Evolutionary conservation across 2,797 vertebrate genomes (phyloP).

Genomic region (Neopelma chrysocephalum): DNA sequence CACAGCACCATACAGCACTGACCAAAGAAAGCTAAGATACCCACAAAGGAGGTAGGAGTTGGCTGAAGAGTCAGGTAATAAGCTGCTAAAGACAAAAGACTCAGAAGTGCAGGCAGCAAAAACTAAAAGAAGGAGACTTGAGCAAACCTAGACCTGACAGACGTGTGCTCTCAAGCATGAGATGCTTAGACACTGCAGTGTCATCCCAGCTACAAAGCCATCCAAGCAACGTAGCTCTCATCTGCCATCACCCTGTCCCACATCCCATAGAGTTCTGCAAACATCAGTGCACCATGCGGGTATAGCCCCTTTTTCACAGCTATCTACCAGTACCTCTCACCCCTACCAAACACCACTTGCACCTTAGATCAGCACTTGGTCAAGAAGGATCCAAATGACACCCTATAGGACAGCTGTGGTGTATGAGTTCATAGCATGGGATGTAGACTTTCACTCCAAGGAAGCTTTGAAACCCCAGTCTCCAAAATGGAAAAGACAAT

Average conservation of each 20-base stretch:
- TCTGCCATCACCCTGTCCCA: neutral
- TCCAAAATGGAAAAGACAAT: neutral
- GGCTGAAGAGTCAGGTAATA: neutral
- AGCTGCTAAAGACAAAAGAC: neutral
- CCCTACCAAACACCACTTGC: neutral
- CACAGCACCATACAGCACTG: neutral
- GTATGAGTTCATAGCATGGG: neutral
- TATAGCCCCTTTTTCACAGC: neutral
- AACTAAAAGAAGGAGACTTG: neutral
- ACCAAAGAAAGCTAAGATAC: neutral
- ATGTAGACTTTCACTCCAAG: neutral
- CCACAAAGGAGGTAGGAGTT: neutral
- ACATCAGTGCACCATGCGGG: neutral
- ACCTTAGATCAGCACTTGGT: neutral
- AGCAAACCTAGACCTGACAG: neutral
- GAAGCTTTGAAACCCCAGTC: neutral
- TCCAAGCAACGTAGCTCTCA: neutral
- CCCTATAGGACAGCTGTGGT: neutral
- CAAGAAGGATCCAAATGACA: neutral
- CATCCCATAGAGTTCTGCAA: neutral
- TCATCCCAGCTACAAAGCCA: neutral
- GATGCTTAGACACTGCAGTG: neutral
- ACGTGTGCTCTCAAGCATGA: accelerated
- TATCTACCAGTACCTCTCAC: neutral
- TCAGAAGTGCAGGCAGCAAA: neutral